Evolutionary conservation across 2,797 vertebrate genomes (phyloP).

Genomic region (Galaxias olidus): DNA sequence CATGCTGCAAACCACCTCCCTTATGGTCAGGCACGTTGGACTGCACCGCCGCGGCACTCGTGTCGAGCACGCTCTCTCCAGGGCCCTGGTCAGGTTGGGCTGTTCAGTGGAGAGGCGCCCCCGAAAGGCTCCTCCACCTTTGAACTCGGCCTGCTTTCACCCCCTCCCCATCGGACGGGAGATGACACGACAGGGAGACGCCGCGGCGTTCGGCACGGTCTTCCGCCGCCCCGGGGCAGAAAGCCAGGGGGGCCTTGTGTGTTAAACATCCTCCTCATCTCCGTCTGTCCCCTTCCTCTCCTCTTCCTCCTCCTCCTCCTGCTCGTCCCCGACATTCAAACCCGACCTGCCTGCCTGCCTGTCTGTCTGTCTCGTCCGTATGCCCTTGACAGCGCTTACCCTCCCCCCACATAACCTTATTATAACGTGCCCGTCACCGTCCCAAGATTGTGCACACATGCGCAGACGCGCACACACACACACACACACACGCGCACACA

Average conservation of each 20-base stretch:
- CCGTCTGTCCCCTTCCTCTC: too few relatives aligned
- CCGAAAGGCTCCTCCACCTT: conserved; percentile 20
- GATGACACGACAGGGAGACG: conserved; percentile 9
- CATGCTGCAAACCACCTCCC: too few relatives aligned
- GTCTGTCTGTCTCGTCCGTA: conserved; percentile 24
- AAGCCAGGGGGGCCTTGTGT: conserved; percentile 28
- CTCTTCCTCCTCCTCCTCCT: conserved; percentile 3
- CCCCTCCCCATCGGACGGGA: conserved; percentile 22
- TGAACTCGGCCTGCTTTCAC: conserved; percentile 17
- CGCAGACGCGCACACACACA: neutral
- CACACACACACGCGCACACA: conserved; percentile 14
- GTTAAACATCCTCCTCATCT: conserved; percentile 33
- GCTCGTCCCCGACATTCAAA: conserved; percentile 27
- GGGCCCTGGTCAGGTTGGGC: neutral
- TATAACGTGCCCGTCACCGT: conserved; percentile 26
- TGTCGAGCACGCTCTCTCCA: too few relatives aligned
- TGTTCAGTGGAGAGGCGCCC: conserved; percentile 21
- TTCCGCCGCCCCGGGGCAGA: neutral
- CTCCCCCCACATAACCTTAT: conserved; percentile 28
- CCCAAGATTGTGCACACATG: neutral
- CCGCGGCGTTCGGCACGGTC: neutral
- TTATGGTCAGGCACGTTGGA: too few relatives aligned
- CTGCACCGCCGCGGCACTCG: too few relatives aligned
- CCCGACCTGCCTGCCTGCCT: conserved; percentile 34
- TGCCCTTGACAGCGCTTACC: conserved; percentile 40